Evolutionary conservation across 2,113 vertebrate genomes (phyloP).

Genomic region (Tiliqua scincoides): DNA sequence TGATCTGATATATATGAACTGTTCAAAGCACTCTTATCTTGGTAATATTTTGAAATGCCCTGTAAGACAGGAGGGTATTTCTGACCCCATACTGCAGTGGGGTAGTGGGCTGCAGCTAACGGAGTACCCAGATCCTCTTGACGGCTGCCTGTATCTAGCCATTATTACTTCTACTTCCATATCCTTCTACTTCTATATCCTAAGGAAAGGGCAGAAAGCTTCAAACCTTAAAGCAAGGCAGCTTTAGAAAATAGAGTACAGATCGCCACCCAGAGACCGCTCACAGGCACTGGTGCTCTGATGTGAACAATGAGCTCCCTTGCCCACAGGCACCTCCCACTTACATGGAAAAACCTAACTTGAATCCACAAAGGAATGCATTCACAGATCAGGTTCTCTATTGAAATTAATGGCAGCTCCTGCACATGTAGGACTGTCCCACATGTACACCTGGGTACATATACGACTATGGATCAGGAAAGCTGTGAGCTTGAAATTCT

Average conservation of each 20-base stretch:
- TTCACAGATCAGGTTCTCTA: background rate
- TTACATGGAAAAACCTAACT: background rate
- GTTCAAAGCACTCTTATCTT: background rate
- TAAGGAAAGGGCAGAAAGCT: background rate
- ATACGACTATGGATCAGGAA: background rate
- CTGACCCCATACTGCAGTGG: background rate
- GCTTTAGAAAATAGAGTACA: slow-evolving; percentile 18
- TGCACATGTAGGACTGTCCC: background rate
- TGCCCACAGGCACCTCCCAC: background rate
- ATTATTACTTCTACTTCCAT: slow-evolving; percentile 16
- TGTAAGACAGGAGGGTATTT: background rate
- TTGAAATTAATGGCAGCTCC: background rate
- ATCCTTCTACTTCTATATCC: slow-evolving; percentile 4
- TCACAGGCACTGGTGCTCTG: background rate
- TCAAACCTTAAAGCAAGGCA: slow-evolving; percentile 35
- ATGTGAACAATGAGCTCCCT: background rate
- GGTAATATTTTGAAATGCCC: background rate
- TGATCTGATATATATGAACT: background rate
- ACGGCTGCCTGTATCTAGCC: background rate
- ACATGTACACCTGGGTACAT: background rate
- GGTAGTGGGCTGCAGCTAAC: too few relatives aligned
- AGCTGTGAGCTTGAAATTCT: slow-evolving; percentile 17
- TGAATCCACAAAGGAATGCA: background rate
- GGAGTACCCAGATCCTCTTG: background rate
- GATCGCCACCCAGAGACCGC: background rate